Conservation (phyloP, 2,797 vertebrate species). For the Phoeniculus purpureus region DNA sequence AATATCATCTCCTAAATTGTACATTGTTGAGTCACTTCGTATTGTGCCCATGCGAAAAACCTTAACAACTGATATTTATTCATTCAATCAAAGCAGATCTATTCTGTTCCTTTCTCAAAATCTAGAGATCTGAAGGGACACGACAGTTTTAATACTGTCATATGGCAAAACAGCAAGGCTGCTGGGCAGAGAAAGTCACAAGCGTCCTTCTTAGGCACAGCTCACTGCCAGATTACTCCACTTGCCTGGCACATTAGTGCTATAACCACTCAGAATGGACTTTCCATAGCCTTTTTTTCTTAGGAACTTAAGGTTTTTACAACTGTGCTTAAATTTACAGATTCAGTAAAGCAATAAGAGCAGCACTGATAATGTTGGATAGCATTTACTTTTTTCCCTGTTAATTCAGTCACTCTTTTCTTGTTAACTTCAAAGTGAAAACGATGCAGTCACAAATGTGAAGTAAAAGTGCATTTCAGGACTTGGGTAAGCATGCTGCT, state of each 20-base stretch:
- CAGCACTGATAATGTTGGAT: not conserved
- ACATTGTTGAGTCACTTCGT: conserved; percentile 40
- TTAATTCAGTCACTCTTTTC: not conserved
- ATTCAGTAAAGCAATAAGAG: not conserved
- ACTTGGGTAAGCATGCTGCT: not conserved
- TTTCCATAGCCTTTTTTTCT: not conserved
- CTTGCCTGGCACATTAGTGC: not conserved
- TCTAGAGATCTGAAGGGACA: conserved; percentile 7
- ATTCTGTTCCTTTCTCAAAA: conserved; percentile 10
- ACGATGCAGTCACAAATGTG: not conserved
- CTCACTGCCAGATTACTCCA: not conserved
- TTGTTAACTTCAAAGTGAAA: not conserved
- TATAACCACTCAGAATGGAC: not conserved
- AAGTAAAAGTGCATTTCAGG: not conserved
- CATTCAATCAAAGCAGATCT: conserved; percentile 48
- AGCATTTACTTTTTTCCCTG: not conserved
- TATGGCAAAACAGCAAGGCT: not conserved
- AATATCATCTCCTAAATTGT: conserved; percentile 63
- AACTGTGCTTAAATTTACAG: not conserved
- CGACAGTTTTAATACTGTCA: conserved; percentile 18
- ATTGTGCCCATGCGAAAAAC: conserved; percentile 34
- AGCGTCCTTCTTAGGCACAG: not conserved
- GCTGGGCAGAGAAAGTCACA: not conserved
- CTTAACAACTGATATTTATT: conserved; percentile 42
- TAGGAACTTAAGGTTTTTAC: not conserved